Conservation (phyloP, 2,113 vertebrate genomes). For the Cariama cristata region DNA sequence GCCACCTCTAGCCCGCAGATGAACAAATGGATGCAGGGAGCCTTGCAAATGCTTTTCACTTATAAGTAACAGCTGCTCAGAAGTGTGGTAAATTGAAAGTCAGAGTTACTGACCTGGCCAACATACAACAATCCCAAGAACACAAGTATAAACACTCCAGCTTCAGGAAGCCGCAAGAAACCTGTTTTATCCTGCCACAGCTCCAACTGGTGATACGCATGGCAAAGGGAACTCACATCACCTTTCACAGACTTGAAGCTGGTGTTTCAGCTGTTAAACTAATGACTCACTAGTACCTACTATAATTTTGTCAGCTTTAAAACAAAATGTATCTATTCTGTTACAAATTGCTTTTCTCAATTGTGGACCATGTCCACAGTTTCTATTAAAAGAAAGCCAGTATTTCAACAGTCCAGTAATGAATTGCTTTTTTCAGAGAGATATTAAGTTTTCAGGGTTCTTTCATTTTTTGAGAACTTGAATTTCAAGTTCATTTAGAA, state of each 20-base stretch:
- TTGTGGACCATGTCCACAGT: accelerated
- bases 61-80: background rate
- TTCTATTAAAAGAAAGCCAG: background rate
- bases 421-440: background rate
- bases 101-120: accelerated
- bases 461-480: background rate
- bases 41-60: background rate
- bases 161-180: background rate
- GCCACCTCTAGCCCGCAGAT: background rate
- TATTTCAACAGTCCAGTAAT: background rate
- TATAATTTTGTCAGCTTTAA: background rate
- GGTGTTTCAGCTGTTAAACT: background rate
- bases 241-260: accelerated
- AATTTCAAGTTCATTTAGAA: background rate
- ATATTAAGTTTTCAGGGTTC: background rate
- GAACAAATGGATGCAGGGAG: background rate
- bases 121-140: background rate
- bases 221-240: background rate
- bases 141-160: background rate
- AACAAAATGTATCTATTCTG: background rate
- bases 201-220: accelerated
- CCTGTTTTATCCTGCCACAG: background rate
- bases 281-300: background rate
- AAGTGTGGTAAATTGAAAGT: background rate
- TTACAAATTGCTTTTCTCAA: background rate